phyloP scores from a whole-genome alignment of 1,140 invertebrate genomes.

The Notospermus geniculatus region DNA sequence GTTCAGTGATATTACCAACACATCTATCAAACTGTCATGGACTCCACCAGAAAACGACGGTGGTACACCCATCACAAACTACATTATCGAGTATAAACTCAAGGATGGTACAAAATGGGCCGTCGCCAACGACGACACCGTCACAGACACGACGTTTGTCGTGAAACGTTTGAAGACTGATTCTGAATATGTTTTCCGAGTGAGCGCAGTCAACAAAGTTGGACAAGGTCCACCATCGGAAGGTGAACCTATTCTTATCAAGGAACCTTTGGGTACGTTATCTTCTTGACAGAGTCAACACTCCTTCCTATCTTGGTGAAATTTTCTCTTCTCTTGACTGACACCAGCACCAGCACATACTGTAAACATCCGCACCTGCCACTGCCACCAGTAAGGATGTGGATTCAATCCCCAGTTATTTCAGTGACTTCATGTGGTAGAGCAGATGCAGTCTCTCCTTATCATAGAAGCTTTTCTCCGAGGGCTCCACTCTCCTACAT shows the following conservation, averaged over 20 bases:
- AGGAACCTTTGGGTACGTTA: constrained; percentile 83
- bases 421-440: no score
- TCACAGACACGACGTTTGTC: neutral
- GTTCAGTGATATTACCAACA: constrained; percentile 82
- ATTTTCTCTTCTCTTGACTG: no score
- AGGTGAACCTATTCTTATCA: constrained; percentile 74
- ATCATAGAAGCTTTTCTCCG: no score
- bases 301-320: no score
- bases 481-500: no score
- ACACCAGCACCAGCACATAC: no score
- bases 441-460: no score
- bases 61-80: constrained; percentile 88
- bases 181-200: constrained; percentile 92
- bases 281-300: neutral
- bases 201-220: constrained; percentile 95
- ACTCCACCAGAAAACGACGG: constrained; percentile 84
- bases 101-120: constrained; percentile 2
- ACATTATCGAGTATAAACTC: constrained; percentile 77
- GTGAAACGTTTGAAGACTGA: constrained; percentile 86
- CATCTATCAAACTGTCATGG: constrained; percentile 85
- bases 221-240: constrained; percentile 87
- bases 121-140: constrained; percentile 5
- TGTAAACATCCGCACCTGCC: constrained; percentile 26
- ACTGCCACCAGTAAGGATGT: no score
- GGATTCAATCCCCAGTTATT: no score